Evolutionary conservation across 2,888 invertebrate species (phyloP).

Genomic region (Phengaris alcon): DNA sequence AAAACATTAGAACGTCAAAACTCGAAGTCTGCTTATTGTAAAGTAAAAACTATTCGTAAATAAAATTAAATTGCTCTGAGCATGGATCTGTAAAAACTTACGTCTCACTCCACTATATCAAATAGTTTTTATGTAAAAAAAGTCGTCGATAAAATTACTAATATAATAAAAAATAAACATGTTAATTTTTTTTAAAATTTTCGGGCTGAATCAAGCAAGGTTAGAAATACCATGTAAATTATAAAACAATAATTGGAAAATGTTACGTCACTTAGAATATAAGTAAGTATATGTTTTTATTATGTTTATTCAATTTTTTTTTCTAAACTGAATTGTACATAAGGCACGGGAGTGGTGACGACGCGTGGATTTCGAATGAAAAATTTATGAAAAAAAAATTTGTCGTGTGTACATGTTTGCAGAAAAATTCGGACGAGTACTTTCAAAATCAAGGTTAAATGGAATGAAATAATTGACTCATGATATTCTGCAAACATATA

Average conservation of each 20-base stretch:
- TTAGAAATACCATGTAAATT: constrained; percentile 45
- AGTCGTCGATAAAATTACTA: not conserved
- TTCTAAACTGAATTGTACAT: constrained; percentile 56
- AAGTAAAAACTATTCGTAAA: not conserved
- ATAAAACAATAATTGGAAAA: constrained; percentile 39
- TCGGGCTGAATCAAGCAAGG: constrained; percentile 18
- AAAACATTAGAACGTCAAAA: constrained; percentile 12
- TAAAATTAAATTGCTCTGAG: not conserved
- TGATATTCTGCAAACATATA: constrained; percentile 1
- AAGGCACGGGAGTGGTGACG: constrained; percentile 53
- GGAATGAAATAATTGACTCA: not conserved
- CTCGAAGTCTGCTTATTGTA: constrained; percentile 2
- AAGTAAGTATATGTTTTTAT: constrained; percentile 71
- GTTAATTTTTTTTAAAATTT: too few relatives aligned
- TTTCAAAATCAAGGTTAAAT: not conserved
- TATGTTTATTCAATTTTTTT: constrained; percentile 65
- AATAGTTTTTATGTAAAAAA: not conserved
- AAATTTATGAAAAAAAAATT: constrained; percentile 30
- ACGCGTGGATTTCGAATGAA: constrained; percentile 31
- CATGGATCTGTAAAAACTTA: too few relatives aligned
- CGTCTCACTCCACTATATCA: not conserved
- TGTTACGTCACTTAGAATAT: constrained; percentile 66
- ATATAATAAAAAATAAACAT: not conserved
- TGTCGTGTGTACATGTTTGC: constrained; percentile 7
- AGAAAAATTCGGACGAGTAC: not conserved